These are phyloP conservation scores for Hedychridium roseum DNA, from an alignment of 2,888 invertebrate species.

Conservation along the genomic window DNA sequence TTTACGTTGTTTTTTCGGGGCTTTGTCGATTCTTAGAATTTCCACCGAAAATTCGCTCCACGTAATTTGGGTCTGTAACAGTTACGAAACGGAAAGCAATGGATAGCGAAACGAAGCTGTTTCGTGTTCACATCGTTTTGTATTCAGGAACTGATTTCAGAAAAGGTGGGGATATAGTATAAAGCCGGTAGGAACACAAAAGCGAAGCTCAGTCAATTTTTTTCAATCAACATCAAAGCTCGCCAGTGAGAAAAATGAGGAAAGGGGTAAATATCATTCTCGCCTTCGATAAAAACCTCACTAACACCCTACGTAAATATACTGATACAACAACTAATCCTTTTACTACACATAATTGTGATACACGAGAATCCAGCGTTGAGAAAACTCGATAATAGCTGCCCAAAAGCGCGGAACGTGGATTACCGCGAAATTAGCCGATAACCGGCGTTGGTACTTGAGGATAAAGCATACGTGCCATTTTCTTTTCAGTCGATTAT, in stretches of 20 bases:
- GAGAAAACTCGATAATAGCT: too few species aligned
- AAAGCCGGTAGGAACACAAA: slow-evolving; percentile 29
- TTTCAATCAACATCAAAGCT: slow-evolving; percentile 18
- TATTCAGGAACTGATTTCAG: slow-evolving; percentile 31
- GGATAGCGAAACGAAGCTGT: slow-evolving; percentile 36
- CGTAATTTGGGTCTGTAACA: slow-evolving; percentile 32
- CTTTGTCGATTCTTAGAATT: neutral
- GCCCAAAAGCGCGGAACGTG: too few species aligned
- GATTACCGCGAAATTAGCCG: too few species aligned
- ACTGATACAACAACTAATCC: too few species aligned
- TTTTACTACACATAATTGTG: too few species aligned
- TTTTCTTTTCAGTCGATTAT: slow-evolving; percentile 26
- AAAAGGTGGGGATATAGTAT: slow-evolving; percentile 35
- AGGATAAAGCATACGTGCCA: too few species aligned
- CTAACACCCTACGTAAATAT: too few species aligned
- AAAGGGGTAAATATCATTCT: slow-evolving; percentile 30
- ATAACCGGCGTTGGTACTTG: too few species aligned
- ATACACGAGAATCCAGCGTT: too few species aligned
- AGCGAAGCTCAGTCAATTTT: slow-evolving; percentile 31
- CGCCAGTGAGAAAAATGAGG: slow-evolving; percentile 22
- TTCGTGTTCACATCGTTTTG: slow-evolving; percentile 25
- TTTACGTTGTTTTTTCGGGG: too few species aligned
- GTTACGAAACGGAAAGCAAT: slow-evolving; percentile 32
- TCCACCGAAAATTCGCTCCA: slow-evolving; percentile 24
- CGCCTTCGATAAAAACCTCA: too few species aligned